Evolutionary conservation across 2,797 vertebrate species (phyloP), one percentile per base, ranked within the genome.

Genomic region (Bradypus variegatus): DNA sequence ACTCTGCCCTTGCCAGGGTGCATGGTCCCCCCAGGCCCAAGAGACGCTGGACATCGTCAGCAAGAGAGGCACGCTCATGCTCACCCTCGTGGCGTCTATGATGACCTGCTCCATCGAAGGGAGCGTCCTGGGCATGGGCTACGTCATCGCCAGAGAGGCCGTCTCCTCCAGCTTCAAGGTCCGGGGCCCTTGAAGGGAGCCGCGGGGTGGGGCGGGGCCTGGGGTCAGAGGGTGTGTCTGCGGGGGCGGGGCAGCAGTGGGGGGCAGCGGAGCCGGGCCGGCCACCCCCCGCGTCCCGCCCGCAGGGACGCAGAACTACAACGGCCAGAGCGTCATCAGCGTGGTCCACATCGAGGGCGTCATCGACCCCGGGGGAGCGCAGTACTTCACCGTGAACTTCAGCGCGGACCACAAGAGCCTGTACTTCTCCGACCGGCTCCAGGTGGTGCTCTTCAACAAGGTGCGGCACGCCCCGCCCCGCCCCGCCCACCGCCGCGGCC

Each of bases 331-430:
- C 80, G 99, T 98, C 89, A 99, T 99, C 98, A 98, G 96, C 0
- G 95, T 97, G n/a, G 92, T 77, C 83, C 99, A 98, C 1, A 91
- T 93, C 95, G 96, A 97, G 96, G 98, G 98, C 89, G 82, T 97
- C 94, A 97, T 99, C 48, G 91, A 94, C 45, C 97, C 98, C 12
- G 98, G 97, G 79, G 95, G 95, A 84, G 97, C 90, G 45, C 98
- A 98, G 93, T 98, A 98, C 88, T 96, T 99, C 89, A 95, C 95
- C 0, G 96, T 99, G 90, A 98, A 97, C 82, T 99, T 99, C 97
- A 98, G 97, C 45, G 98, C 99, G 0, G 98, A 99, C 88, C 99
- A 99, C 3, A 97, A 98, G n/a, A 98, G 98, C 90, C 95, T 98
- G 23, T 96, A 97, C 97, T 99, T 98, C 60, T 98, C 97, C 0